Conservation (phyloP, 2,888 invertebrate genomes). For the Hymenopus coronatus region DNA sequence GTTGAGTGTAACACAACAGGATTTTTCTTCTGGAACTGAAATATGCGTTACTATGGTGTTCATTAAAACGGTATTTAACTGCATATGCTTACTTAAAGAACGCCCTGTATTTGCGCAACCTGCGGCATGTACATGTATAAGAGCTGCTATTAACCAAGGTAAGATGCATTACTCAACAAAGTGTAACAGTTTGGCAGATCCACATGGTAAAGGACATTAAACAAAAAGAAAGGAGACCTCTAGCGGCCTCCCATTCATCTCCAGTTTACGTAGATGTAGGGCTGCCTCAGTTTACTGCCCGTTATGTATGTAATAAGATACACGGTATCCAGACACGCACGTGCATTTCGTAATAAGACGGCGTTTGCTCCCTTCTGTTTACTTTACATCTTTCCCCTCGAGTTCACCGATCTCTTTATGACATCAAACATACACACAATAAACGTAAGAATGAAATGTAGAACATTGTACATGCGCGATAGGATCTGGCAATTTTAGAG, state of each 20-base stretch:
- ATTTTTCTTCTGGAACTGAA: too few species aligned
- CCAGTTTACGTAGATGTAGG: not conserved
- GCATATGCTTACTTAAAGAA: too few species aligned
- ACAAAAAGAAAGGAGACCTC: not conserved
- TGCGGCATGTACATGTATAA: not conserved
- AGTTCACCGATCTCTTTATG: slow-evolving; percentile 1
- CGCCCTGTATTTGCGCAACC: not conserved
- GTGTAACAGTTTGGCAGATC: not conserved
- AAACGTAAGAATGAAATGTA: not conserved
- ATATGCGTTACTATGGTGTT: too few species aligned
- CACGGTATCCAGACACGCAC: not conserved
- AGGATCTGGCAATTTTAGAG: not conserved
- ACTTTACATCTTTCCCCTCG: not conserved
- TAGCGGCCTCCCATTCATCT: not conserved
- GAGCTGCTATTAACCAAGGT: not conserved
- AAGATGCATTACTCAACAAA: not conserved
- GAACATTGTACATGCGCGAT: not conserved
- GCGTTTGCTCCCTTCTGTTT: not conserved
- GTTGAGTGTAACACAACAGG: too few species aligned
- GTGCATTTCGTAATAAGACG: not conserved
- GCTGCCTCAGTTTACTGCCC: not conserved
- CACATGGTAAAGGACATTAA: not conserved
- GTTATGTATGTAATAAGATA: not conserved
- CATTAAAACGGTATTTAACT: too few species aligned
- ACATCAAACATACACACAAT: not conserved